Evolutionary conservation across 2,113 vertebrate species (phyloP), one percentile per base, ranked within the genome.

Genomic region (Tetrao urogallus): DNA sequence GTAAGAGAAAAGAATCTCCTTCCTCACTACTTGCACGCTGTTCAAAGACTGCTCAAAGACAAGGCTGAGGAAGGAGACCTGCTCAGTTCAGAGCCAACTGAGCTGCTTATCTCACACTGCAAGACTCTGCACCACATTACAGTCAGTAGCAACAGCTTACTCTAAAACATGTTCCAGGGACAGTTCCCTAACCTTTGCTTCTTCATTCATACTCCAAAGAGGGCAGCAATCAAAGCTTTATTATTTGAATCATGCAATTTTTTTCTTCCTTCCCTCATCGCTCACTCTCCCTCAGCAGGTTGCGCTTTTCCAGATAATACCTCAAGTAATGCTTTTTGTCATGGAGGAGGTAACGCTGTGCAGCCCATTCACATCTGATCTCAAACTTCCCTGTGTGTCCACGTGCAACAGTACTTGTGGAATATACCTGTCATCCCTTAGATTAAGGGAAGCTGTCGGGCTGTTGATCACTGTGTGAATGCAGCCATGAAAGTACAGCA

Each of bases 201-300:
- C 63, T 45, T 91, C 71, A 70, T 79, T n/a, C 54, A 48, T 65
- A 48, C 66, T 89, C 58, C 63, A 82, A 76, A 86, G 54, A 89
- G 45, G 90, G 54, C 40, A 73, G n/a, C 38, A 92, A 93, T 94
- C 84, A 90, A 90, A 95, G 67, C 78, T 79, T 89, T 82, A 70
- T 57, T 85, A 66, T 89, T 82, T 40, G 74, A 92, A 87, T 73
- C 84, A 48, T 69, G 22, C 19, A n/a, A 30, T 45, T 28, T 28
- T 36, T 30, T 60, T 36, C 19, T 42, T n/a, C 17, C 16, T 43
- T 21, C 10, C 28, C 54, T 58, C 52, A 56, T 42, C 13, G 9
- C 32, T 30, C 20, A 43, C 28, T 15, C 20, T 13, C 42, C 28
- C 14, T 10, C 13, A 57, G 74, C 57, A 91, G 71, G 84, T 85